Percentiles rank a stretch among this genome's conserved stretches.
phyloP scores from a whole-genome alignment of 1,140 invertebrate genomes.

The Drosophila pachea region DNA sequence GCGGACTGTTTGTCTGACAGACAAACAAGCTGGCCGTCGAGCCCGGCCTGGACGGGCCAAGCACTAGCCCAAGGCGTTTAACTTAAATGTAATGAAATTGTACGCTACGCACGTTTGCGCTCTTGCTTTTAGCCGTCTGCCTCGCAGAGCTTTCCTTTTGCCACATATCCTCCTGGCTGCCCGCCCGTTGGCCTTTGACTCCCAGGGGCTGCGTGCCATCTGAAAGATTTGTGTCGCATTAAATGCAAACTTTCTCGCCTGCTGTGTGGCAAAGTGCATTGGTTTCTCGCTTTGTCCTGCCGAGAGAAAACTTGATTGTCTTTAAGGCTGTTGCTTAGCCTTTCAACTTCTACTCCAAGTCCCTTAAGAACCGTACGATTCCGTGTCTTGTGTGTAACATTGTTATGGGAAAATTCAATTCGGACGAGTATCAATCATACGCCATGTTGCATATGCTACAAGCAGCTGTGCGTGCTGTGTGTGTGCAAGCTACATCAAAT shows the following conservation, averaged over 20 bases:
- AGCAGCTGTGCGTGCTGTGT: constrained; percentile 5
- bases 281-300: constrained; percentile 39
- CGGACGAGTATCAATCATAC: constrained; percentile 60
- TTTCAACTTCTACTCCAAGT: background rate
- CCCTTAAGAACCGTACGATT: no score
- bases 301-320: no score
- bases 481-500: constrained; percentile 45
- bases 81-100: constrained; percentile 73
- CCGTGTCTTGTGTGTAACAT: background rate
- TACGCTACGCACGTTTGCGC: constrained; percentile 55
- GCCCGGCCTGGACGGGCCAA: constrained; percentile 22
- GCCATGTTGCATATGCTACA: constrained; percentile 39
- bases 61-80: constrained; percentile 66
- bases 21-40: constrained; percentile 7
- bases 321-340: no score
- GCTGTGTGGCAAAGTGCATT: constrained; percentile 42
- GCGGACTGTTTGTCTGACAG: constrained; percentile 67
- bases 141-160: background rate
- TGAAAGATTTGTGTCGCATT: constrained; percentile 53
- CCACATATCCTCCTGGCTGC: background rate
- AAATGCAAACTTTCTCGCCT: constrained; percentile 57
- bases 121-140: constrained; percentile 16
- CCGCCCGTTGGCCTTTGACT: constrained; percentile 29
- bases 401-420: constrained; percentile 8
- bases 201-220: constrained; percentile 1